phyloP scores from a whole-genome alignment of 2,113 vertebrate genomes.

The Tor tambroides region DNA sequence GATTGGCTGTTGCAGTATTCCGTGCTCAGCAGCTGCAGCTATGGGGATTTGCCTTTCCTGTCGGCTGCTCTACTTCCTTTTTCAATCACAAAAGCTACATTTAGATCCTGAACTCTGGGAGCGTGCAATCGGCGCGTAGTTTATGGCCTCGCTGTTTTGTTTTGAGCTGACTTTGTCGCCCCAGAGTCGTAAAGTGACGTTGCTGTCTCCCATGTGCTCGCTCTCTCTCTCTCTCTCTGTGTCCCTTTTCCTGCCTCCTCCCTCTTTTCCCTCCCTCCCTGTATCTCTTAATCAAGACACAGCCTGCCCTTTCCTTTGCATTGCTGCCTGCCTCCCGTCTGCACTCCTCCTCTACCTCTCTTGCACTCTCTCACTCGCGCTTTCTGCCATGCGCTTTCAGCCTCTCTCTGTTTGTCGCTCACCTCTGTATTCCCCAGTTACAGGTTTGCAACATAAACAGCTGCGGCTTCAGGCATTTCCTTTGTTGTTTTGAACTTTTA shows the following conservation, averaged over 20 bases:
- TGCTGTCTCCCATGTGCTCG: slow-evolving; percentile 39
- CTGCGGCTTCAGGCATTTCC: background rate
- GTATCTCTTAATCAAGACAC: slow-evolving; percentile 78
- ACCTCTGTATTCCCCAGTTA: slow-evolving; percentile 35
- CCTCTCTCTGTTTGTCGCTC: slow-evolving; percentile 54
- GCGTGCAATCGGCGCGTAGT: too few relatives aligned
- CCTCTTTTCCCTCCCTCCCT: slow-evolving; percentile 73
- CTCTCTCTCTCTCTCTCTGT: slow-evolving; percentile 48
- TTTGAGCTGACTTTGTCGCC: background rate
- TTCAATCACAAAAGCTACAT: slow-evolving; percentile 60
- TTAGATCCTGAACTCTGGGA: background rate
- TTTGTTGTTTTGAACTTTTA: slow-evolving; percentile 6
- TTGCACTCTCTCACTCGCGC: slow-evolving; percentile 60
- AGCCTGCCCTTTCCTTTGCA: slow-evolving; percentile 76
- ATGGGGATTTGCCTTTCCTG: slow-evolving; percentile 71
- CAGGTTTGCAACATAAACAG: slow-evolving; percentile 51
- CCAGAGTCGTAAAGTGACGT: slow-evolving; percentile 45
- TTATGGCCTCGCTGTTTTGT: background rate
- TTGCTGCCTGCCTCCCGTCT: slow-evolving; percentile 67
- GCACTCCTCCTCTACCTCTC: slow-evolving; percentile 46
- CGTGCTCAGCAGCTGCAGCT: slow-evolving; percentile 76
- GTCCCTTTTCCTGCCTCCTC: slow-evolving; percentile 48
- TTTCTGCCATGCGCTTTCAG: slow-evolving; percentile 62
- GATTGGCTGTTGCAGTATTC: slow-evolving; percentile 73
- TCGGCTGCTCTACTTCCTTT: slow-evolving; percentile 62